These are phyloP conservation scores for Eurystomus gularis DNA, from an alignment of 2,113 vertebrate genomes.

Conservation along the genomic window DNA sequence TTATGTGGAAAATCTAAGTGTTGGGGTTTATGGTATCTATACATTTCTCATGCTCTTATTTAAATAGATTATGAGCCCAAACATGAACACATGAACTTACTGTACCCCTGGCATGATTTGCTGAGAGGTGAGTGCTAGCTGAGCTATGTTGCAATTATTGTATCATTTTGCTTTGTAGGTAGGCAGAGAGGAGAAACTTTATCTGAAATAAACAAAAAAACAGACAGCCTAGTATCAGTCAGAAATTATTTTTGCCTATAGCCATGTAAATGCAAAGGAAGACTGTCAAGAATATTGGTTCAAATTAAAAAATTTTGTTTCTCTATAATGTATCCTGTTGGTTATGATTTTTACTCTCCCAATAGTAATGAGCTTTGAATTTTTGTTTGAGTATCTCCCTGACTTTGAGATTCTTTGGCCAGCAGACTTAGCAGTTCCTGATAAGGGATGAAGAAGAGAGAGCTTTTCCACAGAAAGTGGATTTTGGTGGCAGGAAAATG, in stretches of 20 bases:
- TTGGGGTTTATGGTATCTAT: not conserved
- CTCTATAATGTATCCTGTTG: not conserved
- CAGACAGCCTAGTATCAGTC: not conserved
- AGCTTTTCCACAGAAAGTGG: not conserved
- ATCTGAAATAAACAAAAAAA: not conserved
- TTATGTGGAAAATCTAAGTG: not conserved
- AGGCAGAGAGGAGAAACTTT: not conserved
- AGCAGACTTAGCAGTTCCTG: not conserved
- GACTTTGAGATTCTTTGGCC: not conserved
- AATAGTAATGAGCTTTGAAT: not conserved
- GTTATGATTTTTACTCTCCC: not conserved
- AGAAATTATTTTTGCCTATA: not conserved
- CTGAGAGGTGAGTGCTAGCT: not conserved
- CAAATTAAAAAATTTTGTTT: not conserved
- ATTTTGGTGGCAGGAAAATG: not conserved
- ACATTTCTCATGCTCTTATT: not conserved
- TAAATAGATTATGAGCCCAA: not conserved
- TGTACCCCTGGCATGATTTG: not conserved
- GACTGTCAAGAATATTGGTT: not conserved
- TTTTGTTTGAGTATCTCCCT: not conserved
- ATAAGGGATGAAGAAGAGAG: not conserved
- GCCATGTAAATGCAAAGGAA: not conserved
- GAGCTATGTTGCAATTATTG: not conserved
- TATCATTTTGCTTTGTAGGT: not conserved
- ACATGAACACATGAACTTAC: not conserved